These are phyloP conservation scores for Xestia ashworthii DNA, from an alignment of 2,888 invertebrate species.

Conservation along the genomic window DNA sequence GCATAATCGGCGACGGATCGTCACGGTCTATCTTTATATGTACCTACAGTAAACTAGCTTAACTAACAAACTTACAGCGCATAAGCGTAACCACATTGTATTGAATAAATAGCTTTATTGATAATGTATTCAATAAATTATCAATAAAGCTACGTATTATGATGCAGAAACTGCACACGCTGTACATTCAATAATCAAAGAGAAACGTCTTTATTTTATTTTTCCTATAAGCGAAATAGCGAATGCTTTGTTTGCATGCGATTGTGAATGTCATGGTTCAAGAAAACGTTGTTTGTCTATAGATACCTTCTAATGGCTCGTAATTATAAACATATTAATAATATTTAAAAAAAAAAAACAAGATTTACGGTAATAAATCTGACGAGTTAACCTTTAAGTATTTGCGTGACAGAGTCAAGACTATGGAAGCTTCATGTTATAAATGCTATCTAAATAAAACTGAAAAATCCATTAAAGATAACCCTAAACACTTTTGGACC, in stretches of 20 bases:
- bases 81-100: conserved; percentile 71
- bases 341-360: too few relatives aligned
- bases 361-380: too few relatives aligned
- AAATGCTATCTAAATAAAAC: too few relatives aligned
- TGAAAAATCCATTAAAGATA: too few relatives aligned
- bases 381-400: too few relatives aligned
- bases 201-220: conserved; percentile 67
- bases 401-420: too few relatives aligned
- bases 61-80: conserved; percentile 70
- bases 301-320: background rate
- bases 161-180: conserved; percentile 69
- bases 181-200: conserved; percentile 52
- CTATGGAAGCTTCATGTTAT: too few relatives aligned
- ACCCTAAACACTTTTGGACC: too few relatives aligned
- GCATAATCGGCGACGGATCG: conserved; percentile 80
- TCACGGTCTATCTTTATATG: conserved; percentile 80
- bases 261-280: conserved; percentile 44
- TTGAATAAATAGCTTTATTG: conserved; percentile 68
- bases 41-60: conserved; percentile 71
- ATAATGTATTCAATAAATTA: conserved; percentile 77
- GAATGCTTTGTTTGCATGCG: conserved; percentile 60
- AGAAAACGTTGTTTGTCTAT: conserved; percentile 17
- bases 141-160: conserved; percentile 77
- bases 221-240: conserved; percentile 70
- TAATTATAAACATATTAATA: background rate